Base-by-base conservation (phyloP, 1,140 invertebrate genomes). In the Solen grandis region DNA sequence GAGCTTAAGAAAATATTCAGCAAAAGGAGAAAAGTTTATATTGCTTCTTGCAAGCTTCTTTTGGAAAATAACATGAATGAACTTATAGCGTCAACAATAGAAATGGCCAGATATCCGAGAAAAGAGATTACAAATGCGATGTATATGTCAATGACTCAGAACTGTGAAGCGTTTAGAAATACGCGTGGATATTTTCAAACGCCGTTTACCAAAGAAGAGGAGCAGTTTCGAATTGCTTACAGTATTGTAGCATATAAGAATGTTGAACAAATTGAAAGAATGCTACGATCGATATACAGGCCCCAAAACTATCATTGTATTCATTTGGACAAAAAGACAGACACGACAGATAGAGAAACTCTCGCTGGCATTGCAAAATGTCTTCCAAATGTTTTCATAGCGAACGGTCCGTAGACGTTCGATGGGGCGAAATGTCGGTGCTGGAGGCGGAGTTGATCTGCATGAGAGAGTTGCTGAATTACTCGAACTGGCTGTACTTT, bases 231-330 rank as follows among this genome's bases (percentile, higher is more conserved):
- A 22, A 14, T 85, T 2, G 83, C 79, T 5, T 88, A 85, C 63
- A 82, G 82, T 35, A 75, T 89, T 13, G 8, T 85, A 0, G 69
- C 86, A 35, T 88, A 88, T 66, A 85, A 65, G 73, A 86, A 89
- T 36, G 73, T 87, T 8, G 82, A 88, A 50, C 86, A 88, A 65
- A 57, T 82, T 27, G 88, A 88, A 63, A 46, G 88, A 69, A 55
- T 91, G 41, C 57, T 91, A 25, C 69, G 87, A n/a, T 77, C 83
- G 13, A 84, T 91, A 50, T 91, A 89, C 69, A 84, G 86, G 41
- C 87, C 89, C 16, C 86, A 89, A 29, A 91, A 91, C 68, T 72
- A 84, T 27, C 90, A 90, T 74, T 91, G 90, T 70, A 69, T 91
- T 29, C 89, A 91, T 78, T 50, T 89, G 5, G 90, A 91, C 74